phyloP scores from a whole-genome alignment of 2,797 vertebrate species.

The Crypturellus tataupa region DNA sequence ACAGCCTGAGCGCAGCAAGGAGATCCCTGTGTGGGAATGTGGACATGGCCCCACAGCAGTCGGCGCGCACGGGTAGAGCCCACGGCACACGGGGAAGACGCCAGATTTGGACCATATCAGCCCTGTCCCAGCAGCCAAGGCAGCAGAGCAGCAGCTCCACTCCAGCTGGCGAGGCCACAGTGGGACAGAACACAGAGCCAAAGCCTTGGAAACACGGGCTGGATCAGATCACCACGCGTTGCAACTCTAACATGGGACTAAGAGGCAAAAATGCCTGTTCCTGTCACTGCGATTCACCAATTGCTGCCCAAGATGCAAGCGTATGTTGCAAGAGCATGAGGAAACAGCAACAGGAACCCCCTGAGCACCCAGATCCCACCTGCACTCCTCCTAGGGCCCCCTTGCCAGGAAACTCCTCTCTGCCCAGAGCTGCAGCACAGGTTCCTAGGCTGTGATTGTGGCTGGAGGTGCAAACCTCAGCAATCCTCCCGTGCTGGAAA shows the following conservation, averaged over 20 bases:
- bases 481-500: too few species aligned
- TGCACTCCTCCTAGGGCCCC: too few species aligned
- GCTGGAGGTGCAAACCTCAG: neutral
- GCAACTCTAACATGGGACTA: neutral
- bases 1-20: neutral
- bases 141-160: neutral
- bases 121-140: neutral
- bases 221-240: neutral
- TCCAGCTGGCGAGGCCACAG: neutral
- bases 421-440: too few species aligned
- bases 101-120: neutral
- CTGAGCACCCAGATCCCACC: too few species aligned
- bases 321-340: fast-evolving
- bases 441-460: neutral
- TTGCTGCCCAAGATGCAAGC: neutral
- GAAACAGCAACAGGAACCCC: neutral
- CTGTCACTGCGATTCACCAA: neutral
- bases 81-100: neutral
- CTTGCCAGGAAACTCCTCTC: too few species aligned
- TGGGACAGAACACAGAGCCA: neutral
- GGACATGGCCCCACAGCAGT: neutral
- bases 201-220: neutral
- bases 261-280: neutral
- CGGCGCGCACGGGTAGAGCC: neutral
- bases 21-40: neutral